Conservation (phyloP, 2,113 vertebrate species). For the Myodes glareolus region DNA sequence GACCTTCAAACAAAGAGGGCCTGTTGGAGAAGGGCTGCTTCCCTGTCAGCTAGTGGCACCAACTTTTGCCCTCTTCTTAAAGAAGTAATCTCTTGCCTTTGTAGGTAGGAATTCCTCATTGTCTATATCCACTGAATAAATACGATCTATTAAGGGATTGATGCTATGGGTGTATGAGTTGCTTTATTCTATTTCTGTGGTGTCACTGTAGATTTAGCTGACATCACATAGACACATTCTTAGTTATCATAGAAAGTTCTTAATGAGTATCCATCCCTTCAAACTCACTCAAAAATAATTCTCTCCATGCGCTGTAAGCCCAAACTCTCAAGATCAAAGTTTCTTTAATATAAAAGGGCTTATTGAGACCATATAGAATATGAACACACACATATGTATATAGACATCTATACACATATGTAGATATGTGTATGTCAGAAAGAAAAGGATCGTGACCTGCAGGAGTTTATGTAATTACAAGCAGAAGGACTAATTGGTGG, state of each 20-base stretch:
- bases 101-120: not conserved
- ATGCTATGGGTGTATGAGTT: not conserved
- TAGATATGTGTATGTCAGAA: not conserved
- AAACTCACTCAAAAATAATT: not conserved
- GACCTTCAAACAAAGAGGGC: not conserved
- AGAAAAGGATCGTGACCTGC: not conserved
- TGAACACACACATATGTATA: not conserved
- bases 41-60: not conserved
- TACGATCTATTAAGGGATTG: too few species aligned
- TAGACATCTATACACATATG: not conserved
- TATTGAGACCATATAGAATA: not conserved
- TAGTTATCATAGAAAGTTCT: not conserved
- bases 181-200: not conserved
- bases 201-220: not conserved
- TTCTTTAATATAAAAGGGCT: not conserved
- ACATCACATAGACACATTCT: not conserved
- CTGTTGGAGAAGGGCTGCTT: not conserved
- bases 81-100: not conserved
- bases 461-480: not conserved
- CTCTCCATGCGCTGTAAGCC: not conserved
- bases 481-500: not conserved
- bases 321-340: not conserved
- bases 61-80: not conserved
- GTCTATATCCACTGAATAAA: not conserved
- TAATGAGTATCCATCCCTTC: not conserved